phyloP scores from a whole-genome alignment of 1,140 invertebrate species.

The Helicoverpa zea region DNA sequence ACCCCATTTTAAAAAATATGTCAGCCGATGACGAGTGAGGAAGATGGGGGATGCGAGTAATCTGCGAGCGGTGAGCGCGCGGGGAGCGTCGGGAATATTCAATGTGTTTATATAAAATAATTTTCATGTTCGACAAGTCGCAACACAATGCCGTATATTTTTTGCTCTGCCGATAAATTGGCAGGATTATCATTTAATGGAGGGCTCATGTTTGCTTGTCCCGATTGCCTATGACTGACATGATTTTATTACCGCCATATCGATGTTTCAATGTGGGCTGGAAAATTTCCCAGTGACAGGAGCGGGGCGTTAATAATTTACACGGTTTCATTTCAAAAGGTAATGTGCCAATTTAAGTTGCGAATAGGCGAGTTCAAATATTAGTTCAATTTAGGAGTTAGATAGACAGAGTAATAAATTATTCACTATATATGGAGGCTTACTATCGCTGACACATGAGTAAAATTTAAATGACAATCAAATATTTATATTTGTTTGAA shows the following conservation, averaged over 20 bases:
- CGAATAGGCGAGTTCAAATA: slow-evolving; percentile 64
- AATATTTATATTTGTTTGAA: slow-evolving; percentile 56
- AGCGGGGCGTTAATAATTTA: slow-evolving; percentile 64
- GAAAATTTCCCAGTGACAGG: slow-evolving; percentile 62
- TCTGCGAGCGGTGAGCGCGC: slow-evolving; percentile 63
- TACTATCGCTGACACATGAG: slow-evolving; percentile 62
- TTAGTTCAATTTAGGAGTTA: slow-evolving; percentile 66
- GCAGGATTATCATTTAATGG: slow-evolving; percentile 86
- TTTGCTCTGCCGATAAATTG: slow-evolving; percentile 85
- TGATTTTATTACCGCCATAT: slow-evolving; percentile 84
- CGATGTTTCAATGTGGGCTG: slow-evolving; percentile 64
- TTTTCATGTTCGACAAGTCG: slow-evolving; percentile 85
- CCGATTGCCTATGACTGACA: slow-evolving; percentile 82
- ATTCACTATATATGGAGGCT: slow-evolving; percentile 63
- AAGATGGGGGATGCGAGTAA: slow-evolving; percentile 72
- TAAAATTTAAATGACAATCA: slow-evolving; percentile 62
- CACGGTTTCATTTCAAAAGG: slow-evolving; percentile 65
- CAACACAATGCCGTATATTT: slow-evolving; percentile 83
- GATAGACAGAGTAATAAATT: slow-evolving; percentile 67
- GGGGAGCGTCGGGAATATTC: slow-evolving; percentile 80
- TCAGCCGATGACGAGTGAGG: slow-evolving; percentile 83
- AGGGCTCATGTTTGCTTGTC: slow-evolving; percentile 85
- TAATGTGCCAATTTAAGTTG: slow-evolving; percentile 68
- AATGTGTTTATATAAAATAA: slow-evolving; percentile 87
- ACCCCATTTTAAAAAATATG: slow-evolving; percentile 86